phyloP scores from a whole-genome alignment of 2,113 vertebrate species.

The Apteryx owenii region DNA sequence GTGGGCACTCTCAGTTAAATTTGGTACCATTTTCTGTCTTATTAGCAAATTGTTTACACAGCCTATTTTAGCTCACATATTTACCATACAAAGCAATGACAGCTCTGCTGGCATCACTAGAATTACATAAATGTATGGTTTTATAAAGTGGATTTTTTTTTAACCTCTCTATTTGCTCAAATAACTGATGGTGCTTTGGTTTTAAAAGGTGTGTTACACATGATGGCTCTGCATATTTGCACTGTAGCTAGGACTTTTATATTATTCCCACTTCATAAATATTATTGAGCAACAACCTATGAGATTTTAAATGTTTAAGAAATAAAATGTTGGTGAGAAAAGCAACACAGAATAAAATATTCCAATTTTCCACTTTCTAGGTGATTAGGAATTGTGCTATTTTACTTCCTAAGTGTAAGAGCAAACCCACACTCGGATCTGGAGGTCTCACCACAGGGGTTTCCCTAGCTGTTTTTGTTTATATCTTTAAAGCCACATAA shows the following conservation, averaged over 20 bases:
- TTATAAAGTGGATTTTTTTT: neutral
- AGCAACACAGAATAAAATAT: neutral
- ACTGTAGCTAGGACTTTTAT: neutral
- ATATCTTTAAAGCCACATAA: neutral
- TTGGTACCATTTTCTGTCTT: constrained; percentile 39
- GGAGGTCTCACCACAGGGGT: neutral
- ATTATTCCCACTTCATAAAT: neutral
- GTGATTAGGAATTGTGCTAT: neutral
- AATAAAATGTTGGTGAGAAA: neutral
- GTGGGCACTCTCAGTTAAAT: constrained; percentile 16
- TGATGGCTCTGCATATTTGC: constrained; percentile 13
- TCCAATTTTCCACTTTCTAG: neutral
- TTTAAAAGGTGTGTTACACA: neutral
- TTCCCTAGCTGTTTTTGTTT: neutral
- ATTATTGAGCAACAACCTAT: neutral
- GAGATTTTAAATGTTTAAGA: neutral
- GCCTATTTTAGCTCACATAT: constrained; percentile 19
- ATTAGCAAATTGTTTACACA: constrained; percentile 33
- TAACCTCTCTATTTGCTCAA: constrained; percentile 18
- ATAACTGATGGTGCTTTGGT: neutral
- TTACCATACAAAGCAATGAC: constrained; percentile 29
- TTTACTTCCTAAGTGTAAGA: neutral
- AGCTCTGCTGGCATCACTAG: neutral
- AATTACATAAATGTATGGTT: neutral
- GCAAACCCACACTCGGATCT: neutral